Evolutionary conservation across 2,113 vertebrate genomes (phyloP).

Genomic region (Rhinichthys klamathensis): DNA sequence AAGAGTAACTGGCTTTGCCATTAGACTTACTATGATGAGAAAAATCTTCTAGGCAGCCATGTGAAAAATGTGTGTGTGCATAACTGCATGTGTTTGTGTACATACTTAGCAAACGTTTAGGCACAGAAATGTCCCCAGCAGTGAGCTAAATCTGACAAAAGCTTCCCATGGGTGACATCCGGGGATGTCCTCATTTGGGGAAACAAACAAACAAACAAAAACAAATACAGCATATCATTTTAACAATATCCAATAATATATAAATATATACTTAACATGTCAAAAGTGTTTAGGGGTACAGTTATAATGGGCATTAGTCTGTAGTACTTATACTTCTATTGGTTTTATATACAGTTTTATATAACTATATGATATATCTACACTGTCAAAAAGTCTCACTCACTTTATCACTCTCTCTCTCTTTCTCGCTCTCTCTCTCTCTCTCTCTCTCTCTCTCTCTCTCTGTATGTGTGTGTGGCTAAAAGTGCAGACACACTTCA

Average conservation of each 20-base stretch:
- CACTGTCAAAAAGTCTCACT: neutral
- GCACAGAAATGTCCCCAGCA: neutral
- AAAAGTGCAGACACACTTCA: neutral
- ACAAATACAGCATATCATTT: neutral
- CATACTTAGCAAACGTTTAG: neutral
- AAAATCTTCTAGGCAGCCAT: neutral
- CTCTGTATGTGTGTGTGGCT: neutral
- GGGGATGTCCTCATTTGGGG: neutral
- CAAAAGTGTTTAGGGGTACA: neutral
- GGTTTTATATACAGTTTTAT: neutral
- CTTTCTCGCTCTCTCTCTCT: neutral
- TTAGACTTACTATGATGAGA: neutral
- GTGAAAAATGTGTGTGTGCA: neutral
- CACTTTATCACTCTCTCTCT: neutral
- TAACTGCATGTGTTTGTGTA: constrained; percentile 5
- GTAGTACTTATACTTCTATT: neutral
- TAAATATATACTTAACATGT: neutral
- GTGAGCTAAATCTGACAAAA: constrained; percentile 1
- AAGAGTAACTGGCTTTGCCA: no score
- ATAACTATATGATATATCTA: neutral
- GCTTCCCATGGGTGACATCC: neutral
- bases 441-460: neutral
- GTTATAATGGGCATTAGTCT: neutral
- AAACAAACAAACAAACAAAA: neutral
- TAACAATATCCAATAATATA: neutral